Base-by-base conservation (phyloP, 2,113 vertebrate genomes). In the Periophthalmus modestus region DNA sequence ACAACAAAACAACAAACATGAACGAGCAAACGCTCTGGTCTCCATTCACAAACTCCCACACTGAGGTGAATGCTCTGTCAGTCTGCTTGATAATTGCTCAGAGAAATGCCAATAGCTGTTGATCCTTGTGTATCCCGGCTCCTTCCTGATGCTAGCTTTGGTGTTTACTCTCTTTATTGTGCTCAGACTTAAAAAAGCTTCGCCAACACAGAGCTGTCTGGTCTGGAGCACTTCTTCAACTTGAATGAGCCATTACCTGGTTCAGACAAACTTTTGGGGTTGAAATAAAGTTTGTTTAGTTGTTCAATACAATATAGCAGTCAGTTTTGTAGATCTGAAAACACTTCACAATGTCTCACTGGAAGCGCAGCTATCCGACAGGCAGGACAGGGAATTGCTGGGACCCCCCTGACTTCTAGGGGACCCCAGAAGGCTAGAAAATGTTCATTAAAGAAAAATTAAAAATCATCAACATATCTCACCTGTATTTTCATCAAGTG, bases 131-230 rank as follows among this genome's bases (percentile, higher is more conserved):
- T 83, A 83, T 84, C 73, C 63, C 61, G 85, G 61, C 71, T 79
- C 59, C 66, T 65, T 73, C 59, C 34, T 48, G 69, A 58, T 72
- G 72, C 72, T 69, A 77, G 82, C 28, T 78, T 43, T 24, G 34
- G 19, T 84, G 77, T 87, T 85, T 85, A 79, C 83, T 75, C 71
- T 80, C 74, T 79, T 88, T 90, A 88, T 90, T 90, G 85, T 79
- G 83, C 39, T 57, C 63, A 5, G 67, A 50, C 77, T 70, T 43
- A 18, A 68, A 54, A 74, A 80, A 47, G 63, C 75, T 73, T 57
- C 71, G 87, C 77, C 75, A 76, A 81, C 85, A 82, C 82, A 82
- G 66, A 71, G 16, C 2, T 69, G 59, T 71, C 58, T 33, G 39
- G 21, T 61, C 43, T 59, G 39, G 6, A 74, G 13, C 75, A 57